phyloP scores from a whole-genome alignment of 1,140 invertebrate species.

The Pseudomyrmex flavicornis region DNA sequence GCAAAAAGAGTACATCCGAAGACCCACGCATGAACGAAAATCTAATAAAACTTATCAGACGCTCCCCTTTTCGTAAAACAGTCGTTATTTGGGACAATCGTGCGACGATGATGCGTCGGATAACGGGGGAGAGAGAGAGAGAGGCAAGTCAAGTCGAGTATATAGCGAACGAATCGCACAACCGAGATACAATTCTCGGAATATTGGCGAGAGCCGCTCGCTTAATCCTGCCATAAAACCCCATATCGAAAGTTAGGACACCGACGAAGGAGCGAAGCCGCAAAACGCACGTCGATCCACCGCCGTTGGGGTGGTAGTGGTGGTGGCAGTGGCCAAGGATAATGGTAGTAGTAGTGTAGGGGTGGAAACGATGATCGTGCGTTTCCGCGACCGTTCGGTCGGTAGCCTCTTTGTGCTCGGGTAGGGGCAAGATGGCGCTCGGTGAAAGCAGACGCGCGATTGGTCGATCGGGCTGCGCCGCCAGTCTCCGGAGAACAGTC shows the following conservation, averaged over 20 bases:
- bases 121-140: too few species aligned
- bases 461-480: slow-evolving; percentile 74
- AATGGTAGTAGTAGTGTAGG: not conserved
- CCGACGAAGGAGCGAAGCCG: slow-evolving; percentile 63
- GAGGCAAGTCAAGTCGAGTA: not conserved
- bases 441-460: slow-evolving; percentile 64
- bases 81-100: slow-evolving; percentile 16
- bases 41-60: slow-evolving; percentile 29
- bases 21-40: not conserved
- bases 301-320: slow-evolving; percentile 28
- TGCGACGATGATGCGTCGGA: not conserved
- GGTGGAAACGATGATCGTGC: slow-evolving; percentile 46
- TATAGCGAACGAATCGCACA: not conserved
- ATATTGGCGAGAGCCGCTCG: slow-evolving; percentile 14
- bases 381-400: slow-evolving; percentile 66
- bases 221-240: slow-evolving; percentile 69
- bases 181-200: not conserved
- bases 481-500: slow-evolving; percentile 74
- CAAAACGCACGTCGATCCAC: slow-evolving; percentile 67
- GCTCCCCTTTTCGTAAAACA: slow-evolving; percentile 24
- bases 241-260: slow-evolving; percentile 68
- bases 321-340: slow-evolving; percentile 29
- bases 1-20: not conserved
- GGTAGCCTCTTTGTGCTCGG: slow-evolving; percentile 68
- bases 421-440: slow-evolving; percentile 74